Evolutionary conservation across 2,113 vertebrate species (phyloP).

Genomic region (Thermophis baileyi): DNA sequence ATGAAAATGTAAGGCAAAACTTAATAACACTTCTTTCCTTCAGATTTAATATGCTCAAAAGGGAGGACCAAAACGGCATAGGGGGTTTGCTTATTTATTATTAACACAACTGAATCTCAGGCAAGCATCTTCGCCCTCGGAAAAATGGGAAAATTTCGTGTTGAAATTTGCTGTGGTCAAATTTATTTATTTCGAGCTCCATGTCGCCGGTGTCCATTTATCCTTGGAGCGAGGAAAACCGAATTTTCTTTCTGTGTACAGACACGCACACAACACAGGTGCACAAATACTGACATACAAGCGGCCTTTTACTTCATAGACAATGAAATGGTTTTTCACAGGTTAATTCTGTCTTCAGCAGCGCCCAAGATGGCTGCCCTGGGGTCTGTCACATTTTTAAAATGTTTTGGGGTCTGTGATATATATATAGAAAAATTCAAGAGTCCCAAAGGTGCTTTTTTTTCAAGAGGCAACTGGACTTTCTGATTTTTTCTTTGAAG

Average conservation of each 20-base stretch:
- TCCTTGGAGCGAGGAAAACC: slow-evolving; percentile 35
- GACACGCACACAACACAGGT: neutral
- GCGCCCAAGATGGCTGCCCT: neutral
- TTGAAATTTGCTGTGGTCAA: slow-evolving; percentile 54
- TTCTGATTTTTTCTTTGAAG: too few relatives aligned
- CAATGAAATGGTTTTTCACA: neutral
- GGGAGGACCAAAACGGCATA: neutral
- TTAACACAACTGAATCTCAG: slow-evolving; percentile 44
- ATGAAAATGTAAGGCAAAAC: slow-evolving; percentile 68
- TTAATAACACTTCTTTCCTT: slow-evolving; percentile 51
- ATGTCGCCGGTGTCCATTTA: slow-evolving; percentile 36
- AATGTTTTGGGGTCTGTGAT: too few relatives aligned
- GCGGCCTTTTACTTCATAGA: neutral
- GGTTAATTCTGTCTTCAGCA: neutral
- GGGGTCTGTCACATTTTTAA: too few relatives aligned
- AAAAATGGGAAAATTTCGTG: slow-evolving; percentile 70
- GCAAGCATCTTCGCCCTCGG: slow-evolving; percentile 51
- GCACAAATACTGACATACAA: neutral
- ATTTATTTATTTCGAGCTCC: slow-evolving; percentile 62
- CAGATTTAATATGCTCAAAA: slow-evolving; percentile 52
- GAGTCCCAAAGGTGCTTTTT: too few relatives aligned
- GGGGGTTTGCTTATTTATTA: slow-evolving; percentile 12
- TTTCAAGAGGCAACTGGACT: too few relatives aligned
- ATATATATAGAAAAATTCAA: too few relatives aligned
- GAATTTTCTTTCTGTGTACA: neutral